These are phyloP conservation scores for Atherinosoma microstoma DNA, from an alignment of 2,797 vertebrate species.

Conservation along the genomic window DNA sequence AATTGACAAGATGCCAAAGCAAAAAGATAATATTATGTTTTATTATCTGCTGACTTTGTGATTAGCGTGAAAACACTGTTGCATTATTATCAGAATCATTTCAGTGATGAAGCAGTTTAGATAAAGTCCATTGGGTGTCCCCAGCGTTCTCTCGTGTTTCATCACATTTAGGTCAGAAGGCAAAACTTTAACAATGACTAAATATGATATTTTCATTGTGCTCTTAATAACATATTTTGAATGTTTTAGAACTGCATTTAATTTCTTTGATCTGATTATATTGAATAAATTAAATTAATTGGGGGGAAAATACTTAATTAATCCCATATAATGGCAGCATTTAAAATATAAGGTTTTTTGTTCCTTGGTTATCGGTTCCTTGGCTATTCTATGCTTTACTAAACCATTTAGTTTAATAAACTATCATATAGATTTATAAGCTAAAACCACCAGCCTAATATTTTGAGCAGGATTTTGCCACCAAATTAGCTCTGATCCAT, in stretches of 20 bases:
- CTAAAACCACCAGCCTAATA: neutral
- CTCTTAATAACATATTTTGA: neutral
- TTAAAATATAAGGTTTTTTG: neutral
- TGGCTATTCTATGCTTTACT: neutral
- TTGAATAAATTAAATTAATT: too few relatives aligned
- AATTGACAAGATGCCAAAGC: neutral
- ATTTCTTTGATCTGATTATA: too few relatives aligned
- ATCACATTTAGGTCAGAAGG: neutral
- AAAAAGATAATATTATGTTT: neutral
- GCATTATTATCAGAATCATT: neutral
- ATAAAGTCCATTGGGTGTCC: conserved; percentile 32
- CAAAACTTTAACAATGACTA: neutral
- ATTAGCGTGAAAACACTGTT: neutral
- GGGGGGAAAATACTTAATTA: too few relatives aligned
- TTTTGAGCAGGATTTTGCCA: neutral
- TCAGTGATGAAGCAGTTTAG: neutral
- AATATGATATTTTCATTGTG: neutral
- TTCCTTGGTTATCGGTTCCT: neutral
- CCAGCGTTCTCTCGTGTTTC: neutral
- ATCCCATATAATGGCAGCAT: neutral
- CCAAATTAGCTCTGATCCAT: neutral
- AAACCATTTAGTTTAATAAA: neutral
- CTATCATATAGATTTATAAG: neutral
- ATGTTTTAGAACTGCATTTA: neutral
- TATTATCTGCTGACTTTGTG: neutral